Base-by-base conservation (phyloP, 2,888 invertebrate genomes). In the Metopia argyrocephala region DNA sequence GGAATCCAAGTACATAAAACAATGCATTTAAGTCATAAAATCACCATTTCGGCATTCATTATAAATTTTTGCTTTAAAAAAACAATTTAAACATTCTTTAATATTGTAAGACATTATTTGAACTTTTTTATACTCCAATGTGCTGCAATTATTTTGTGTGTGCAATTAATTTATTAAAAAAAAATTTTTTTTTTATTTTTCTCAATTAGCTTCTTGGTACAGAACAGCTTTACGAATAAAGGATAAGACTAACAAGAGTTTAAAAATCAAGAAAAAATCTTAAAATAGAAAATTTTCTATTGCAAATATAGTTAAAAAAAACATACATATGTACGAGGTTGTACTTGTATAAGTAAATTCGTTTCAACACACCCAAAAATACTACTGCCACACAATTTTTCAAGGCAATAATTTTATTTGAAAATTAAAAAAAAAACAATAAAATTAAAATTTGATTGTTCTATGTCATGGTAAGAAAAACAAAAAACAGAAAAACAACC, bases 351-450 rank as follows among this genome's bases (percentile, higher is more conserved):
- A 28, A 18, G 27, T 28, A 20, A 48, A 6, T 25, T 12, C 23
- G 12, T 18, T 69, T 76, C 3, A 64, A 71, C 78, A 78, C 78
- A 78, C 71, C 78, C 71, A 78, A 21, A 9, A 56, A 59, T 21
- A 28, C 59, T 52, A 25, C 27, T 27, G 52, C 59, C 54, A 25
- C n/a, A n/a, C 15, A 38, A 38, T 38, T 15, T 20, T 71, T 78
- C 59, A 71, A 78, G 71, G 59, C 31, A 28, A 78, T 70, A 50
- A n/a, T 56, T 48, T 56, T 0, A 38, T 64, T 76, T 70, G 0
- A 52, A 28, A 46, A 61, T 18, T 65, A 65, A 38, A 65, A 56
- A 25, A n/a, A n/a, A n/a, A n/a, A n/a, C n/a, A n/a, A n/a, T n/a
- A n/a, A n/a, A n/a, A n/a, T n/a, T n/a, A n/a, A n/a, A 61, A 66